Evolutionary conservation across 2,113 vertebrate genomes (phyloP), one percentile per base, ranked within the genome.

Genomic region (Barbus barbus): DNA sequence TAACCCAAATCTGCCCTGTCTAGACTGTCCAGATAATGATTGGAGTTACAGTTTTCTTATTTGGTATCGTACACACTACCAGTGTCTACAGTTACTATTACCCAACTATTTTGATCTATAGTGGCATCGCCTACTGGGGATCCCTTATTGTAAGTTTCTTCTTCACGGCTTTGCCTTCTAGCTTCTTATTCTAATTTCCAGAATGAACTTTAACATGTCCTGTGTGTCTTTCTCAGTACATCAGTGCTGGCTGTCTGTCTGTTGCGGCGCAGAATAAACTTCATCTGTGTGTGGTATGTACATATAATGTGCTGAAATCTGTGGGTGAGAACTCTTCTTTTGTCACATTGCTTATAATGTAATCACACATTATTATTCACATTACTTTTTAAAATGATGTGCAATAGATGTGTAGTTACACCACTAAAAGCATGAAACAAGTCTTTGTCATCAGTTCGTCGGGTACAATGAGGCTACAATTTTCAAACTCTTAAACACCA

Each of bases 21-120:
- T 78, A 89, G 88, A 31, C n/a, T 5, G 67, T 85, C 3, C 80
- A 89, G 36, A 89, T 89, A 72, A 81, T 87, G 9, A 84, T 74
- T 8, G 77, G 77, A 5, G 18, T 84, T 1, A 5, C 73, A 14
- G 3, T 41, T 1, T 24, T 87, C 2, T 20, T 85, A 1, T 22
- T 78, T 48, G 78, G 83, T 31, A 61, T 89, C 4, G 9, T 76
- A n/a, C 22, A 31, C 7, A 4, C 24, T 33, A 4, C 2, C 4
- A 4, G 4, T 2, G n/a, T n/a, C n/a, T 33, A 33, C 31, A 33
- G 31, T 33, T 33, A 33, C 31, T 4, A 4, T 2, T 33, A 33
- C 2, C 31, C 31, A 2, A 2, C 1, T 14, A 13, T 73, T 14
- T 18, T 9, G 9, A 24, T 73, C 11, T 9, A 1, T 14, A 26